Evolutionary conservation across 2,888 invertebrate genomes (phyloP), one percentile per base, ranked within the genome.

Genomic region (Coelinius sp.): DNA sequence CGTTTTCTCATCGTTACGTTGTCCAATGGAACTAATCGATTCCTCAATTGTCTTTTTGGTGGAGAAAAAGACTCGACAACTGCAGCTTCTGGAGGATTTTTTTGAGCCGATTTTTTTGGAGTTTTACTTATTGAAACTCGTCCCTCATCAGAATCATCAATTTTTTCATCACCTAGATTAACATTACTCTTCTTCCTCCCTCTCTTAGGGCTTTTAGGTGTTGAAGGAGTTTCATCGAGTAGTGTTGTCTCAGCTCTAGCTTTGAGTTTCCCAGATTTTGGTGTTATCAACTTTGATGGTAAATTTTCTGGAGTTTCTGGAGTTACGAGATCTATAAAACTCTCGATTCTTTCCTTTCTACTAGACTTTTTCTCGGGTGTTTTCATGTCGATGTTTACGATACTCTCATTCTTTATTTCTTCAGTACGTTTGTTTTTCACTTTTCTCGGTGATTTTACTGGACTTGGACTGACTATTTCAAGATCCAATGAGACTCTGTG

Each of bases 11-110:
- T 17, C 1, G 76, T 27, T 8, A 71, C 68, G 8, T 65, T 56
- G 4, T 10, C 20, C n/a, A 69, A 5, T 0, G 20, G 7, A n/a
- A 82, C 20, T 7, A 53, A 73, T 53, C 82, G 77, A 65, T 75
- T 82, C 25, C 66, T 76, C 25, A 56, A 24, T 53, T 6, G 68
- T 8, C 14, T 20, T 24, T 44, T 41, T 4, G 27, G 12, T 17
- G 24, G 5, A 52, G 22, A 1, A 35, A 35, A 10, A 1, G 35
- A 10, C 8, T 35, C 35, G 35, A 10, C 7, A 10, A 10, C 5
- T 24, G 12, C 8, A 52, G n/a, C n/a, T n/a, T n/a, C n/a, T n/a
- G n/a, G n/a, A n/a, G n/a, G n/a, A n/a, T n/a, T n/a, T n/a, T n/a
- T n/a, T n/a, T n/a, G n/a, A n/a, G n/a, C n/a, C n/a, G n/a, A n/a